Conservation (phyloP, 2,113 vertebrate genomes). For the Phasianus colchicus region DNA sequence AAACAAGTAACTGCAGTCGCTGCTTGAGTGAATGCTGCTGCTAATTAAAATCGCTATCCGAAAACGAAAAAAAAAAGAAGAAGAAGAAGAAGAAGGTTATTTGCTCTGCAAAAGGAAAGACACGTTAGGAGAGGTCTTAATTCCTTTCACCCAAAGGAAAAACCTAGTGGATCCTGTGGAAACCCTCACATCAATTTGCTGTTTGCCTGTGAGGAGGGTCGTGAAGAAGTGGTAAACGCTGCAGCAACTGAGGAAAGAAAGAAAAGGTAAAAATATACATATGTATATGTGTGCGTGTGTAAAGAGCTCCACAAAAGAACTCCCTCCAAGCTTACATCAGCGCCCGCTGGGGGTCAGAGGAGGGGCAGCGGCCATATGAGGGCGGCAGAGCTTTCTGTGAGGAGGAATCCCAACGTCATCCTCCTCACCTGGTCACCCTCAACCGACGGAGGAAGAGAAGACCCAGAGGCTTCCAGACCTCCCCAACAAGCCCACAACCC, state of each 20-base stretch:
- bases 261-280: no score
- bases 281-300: no score
- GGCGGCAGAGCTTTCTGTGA: fast-evolving
- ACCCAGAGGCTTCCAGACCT: no score
- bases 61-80: no score
- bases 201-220: fast-evolving
- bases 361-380: fast-evolving
- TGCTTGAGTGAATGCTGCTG: fast-evolving
- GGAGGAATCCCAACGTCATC: fast-evolving
- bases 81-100: no score
- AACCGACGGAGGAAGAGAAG: no score
- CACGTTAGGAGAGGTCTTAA: fast-evolving
- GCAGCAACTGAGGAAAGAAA: no score
- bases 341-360: fast-evolving
- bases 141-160: not conserved
- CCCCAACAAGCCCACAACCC: not conserved
- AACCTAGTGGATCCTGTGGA: fast-evolving
- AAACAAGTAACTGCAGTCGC: not conserved
- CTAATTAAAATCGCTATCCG: not conserved
- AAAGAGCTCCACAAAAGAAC: not conserved
- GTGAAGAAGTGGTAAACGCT: fast-evolving
- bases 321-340: not conserved
- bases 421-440: not conserved
- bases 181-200: not conserved
- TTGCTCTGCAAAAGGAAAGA: not conserved